Conservation (phyloP, 2,888 invertebrate species). For the Cynaeus angustus region DNA sequence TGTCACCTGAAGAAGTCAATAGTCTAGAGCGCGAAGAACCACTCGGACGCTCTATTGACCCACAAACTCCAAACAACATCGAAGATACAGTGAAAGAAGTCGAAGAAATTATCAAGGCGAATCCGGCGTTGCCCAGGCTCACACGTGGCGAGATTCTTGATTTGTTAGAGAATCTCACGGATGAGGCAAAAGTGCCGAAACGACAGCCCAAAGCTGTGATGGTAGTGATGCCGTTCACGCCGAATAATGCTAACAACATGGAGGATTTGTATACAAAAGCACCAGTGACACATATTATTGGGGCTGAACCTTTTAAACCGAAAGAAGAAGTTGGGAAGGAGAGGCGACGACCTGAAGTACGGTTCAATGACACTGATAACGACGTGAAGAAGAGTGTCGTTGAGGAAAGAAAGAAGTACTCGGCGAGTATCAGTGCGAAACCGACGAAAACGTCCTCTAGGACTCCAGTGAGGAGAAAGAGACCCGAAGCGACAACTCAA, state of each 20-base stretch:
- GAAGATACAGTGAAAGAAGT: constrained; percentile 81
- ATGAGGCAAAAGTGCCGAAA: constrained; percentile 62
- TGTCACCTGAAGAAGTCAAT: constrained; percentile 53
- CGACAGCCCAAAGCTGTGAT: constrained; percentile 74
- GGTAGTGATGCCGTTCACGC: constrained; percentile 81
- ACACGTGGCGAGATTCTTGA: constrained; percentile 79
- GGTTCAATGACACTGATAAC: constrained; percentile 31
- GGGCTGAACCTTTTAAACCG: constrained; percentile 57
- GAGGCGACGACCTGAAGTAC: constrained; percentile 35
- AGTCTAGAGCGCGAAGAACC: constrained; percentile 48
- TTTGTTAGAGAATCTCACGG: constrained; percentile 79
- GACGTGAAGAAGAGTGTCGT: constrained; percentile 26
- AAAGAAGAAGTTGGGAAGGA: constrained; percentile 45
- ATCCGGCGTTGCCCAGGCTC: constrained; percentile 78
- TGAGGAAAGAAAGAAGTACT: constrained; percentile 31
- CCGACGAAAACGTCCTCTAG: constrained; percentile 1
- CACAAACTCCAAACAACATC: constrained; percentile 64
- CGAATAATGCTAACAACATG: constrained; percentile 73
- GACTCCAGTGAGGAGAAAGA: constrained; percentile 55
- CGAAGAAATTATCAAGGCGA: constrained; percentile 76
- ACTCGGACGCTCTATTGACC: constrained; percentile 30
- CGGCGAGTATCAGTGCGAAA: constrained; percentile 28
- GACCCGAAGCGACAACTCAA: constrained; percentile 49
- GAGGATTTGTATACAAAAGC: constrained; percentile 80
- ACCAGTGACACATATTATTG: constrained; percentile 77